Evolutionary conservation across 2,888 invertebrate genomes (phyloP).

Genomic region (Mesodorylaimus sp.): DNA sequence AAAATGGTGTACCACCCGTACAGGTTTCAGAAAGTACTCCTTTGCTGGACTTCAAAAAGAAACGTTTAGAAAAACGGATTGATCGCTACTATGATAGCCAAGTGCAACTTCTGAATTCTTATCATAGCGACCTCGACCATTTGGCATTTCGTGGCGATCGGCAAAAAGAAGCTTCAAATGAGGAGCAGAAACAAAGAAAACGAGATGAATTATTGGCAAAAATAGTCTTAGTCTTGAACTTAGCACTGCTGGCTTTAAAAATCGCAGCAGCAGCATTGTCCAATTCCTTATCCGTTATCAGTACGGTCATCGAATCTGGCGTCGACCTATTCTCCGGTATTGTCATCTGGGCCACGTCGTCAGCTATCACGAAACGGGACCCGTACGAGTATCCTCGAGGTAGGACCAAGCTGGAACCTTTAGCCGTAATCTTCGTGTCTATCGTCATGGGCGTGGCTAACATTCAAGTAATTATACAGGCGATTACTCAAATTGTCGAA

Average conservation of each 20-base stretch:
- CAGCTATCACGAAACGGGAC: constrained; percentile 27
- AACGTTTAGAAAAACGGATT: background rate
- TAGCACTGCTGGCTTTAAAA: constrained; percentile 21
- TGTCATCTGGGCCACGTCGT: constrained; percentile 32
- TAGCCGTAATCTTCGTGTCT: constrained; percentile 35
- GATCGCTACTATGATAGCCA: background rate
- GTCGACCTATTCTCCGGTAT: constrained; percentile 35
- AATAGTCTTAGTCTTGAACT: constrained; percentile 19
- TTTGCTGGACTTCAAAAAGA: background rate
- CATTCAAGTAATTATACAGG: constrained; percentile 30
- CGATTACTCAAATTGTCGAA: constrained; percentile 26
- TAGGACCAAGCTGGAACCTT: constrained; percentile 32
- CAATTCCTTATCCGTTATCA: constrained; percentile 36
- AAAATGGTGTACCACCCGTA: too few relatives aligned
- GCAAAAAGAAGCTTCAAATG: background rate
- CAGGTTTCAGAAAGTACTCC: background rate
- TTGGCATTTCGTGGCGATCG: background rate
- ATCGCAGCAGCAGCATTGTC: constrained; percentile 33
- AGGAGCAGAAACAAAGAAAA: background rate
- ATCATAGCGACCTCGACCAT: background rate
- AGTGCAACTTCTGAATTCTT: background rate
- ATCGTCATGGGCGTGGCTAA: constrained; percentile 35
- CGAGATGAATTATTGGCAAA: constrained; percentile 18
- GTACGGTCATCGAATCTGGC: constrained; percentile 36
- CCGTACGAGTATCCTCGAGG: constrained; percentile 33